Evolutionary conservation across 2,797 vertebrate species (phyloP).

Genomic region (Thunnus albacares): DNA sequence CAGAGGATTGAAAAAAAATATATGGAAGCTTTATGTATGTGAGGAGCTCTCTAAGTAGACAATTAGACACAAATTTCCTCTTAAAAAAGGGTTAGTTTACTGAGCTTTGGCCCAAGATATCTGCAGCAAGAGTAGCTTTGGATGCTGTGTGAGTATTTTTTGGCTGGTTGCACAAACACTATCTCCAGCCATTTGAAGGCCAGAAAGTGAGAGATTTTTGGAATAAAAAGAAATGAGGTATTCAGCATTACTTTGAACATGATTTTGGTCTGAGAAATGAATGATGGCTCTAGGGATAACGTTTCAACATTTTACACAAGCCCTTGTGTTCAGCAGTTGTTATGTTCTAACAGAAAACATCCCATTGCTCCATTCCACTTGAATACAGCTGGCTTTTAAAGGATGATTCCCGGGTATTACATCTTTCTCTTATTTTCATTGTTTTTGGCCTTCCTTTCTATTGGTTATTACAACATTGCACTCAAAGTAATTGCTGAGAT

Average conservation of each 20-base stretch:
- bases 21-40: conserved; percentile 20
- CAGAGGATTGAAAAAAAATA: conserved; percentile 25
- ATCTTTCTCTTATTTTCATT: background rate
- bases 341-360: conserved; percentile 41
- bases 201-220: conserved; percentile 42
- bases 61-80: conserved; percentile 54
- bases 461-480: background rate
- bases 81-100: conserved; percentile 21
- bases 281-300: conserved; percentile 27
- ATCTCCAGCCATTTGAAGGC: conserved; percentile 35
- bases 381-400: conserved; percentile 35
- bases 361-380: background rate
- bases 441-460: background rate
- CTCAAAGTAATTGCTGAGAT: background rate
- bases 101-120: conserved; percentile 18
- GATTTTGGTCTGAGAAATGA: conserved; percentile 23
- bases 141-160: conserved; percentile 44
- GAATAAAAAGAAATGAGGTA: conserved; percentile 39
- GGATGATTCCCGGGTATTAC: background rate
- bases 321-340: conserved; percentile 27
- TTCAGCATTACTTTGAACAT: conserved; percentile 37
- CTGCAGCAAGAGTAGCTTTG: conserved; percentile 31
- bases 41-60: conserved; percentile 24
- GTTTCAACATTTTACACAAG: conserved; percentile 49
- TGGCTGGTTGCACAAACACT: conserved; percentile 38